Conservation (phyloP, 1,140 invertebrate species). For the Chionoecetes opilio region DNA sequence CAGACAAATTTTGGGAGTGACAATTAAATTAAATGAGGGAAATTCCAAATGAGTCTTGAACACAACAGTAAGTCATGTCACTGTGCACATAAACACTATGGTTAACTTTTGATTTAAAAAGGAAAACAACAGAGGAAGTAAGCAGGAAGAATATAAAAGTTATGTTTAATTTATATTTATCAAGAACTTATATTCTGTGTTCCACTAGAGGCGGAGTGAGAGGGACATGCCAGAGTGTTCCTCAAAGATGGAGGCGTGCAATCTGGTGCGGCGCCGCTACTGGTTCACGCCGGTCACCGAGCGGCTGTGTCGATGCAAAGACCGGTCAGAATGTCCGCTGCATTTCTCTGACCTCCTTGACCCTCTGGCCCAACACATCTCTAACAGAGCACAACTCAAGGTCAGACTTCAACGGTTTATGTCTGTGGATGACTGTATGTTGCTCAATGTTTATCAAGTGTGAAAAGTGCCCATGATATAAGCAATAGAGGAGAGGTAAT, state of each 20-base stretch:
- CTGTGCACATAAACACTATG: background rate
- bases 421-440: too few species aligned
- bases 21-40: too few species aligned
- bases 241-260: constrained; percentile 84
- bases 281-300: constrained; percentile 85
- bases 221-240: constrained; percentile 85
- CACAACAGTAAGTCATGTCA: too few species aligned
- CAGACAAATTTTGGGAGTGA: too few species aligned
- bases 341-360: constrained; percentile 82
- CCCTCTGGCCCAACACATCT: constrained; percentile 68
- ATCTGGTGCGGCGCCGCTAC: constrained; percentile 85
- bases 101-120: background rate
- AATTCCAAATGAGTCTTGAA: too few species aligned
- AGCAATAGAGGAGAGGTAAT: too few species aligned
- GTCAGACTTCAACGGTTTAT: constrained; percentile 82
- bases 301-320: constrained; percentile 86
- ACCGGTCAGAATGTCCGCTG: constrained; percentile 85
- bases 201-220: constrained; percentile 85
- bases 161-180: background rate
- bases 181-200: background rate
- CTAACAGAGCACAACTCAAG: constrained; percentile 85
- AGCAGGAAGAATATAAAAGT: background rate
- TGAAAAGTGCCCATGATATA: too few species aligned
- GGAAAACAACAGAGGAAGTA: background rate
- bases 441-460: too few species aligned